Conservation (phyloP, 1,140 invertebrate genomes). For the Chrysomallon squamiferum region DNA sequence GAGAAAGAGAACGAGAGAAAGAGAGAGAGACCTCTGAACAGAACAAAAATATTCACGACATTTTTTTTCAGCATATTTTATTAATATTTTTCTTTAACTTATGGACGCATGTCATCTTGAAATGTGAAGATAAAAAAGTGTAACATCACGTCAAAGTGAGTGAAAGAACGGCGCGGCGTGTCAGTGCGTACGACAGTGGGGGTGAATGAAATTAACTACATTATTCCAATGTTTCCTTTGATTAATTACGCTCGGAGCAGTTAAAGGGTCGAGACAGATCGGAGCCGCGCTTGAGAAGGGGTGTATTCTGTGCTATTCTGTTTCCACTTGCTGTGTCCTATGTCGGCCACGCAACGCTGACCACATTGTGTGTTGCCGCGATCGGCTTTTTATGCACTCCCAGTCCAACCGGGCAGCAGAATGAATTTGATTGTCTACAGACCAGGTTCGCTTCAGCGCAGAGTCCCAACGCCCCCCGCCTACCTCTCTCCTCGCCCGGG, state of each 20-base stretch:
- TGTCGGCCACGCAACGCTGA: not conserved
- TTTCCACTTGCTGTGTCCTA: not conserved
- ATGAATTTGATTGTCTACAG: not conserved
- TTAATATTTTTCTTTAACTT: no score
- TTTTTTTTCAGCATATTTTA: no score
- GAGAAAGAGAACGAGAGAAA: no score
- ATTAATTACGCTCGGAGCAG: slow-evolving; percentile 12
- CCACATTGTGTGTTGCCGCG: not conserved
- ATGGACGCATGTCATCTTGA: no score
- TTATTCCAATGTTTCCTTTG: slow-evolving; percentile 12
- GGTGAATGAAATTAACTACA: slow-evolving; percentile 11
- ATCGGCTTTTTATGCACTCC: not conserved
- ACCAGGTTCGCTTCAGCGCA: not conserved
- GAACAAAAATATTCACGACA: no score
- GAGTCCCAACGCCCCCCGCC: not conserved
- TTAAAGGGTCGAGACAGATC: not conserved
- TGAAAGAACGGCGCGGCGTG: not conserved
- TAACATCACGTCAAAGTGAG: not conserved
- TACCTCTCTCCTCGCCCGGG: not conserved
- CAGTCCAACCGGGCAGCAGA: not conserved
- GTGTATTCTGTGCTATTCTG: not conserved
- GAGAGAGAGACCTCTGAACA: no score
- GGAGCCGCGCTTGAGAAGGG: slow-evolving; percentile 7
- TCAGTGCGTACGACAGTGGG: not conserved
- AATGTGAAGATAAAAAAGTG: not conserved